phyloP scores from a whole-genome alignment of 1,140 invertebrate species.

The Eumaeus atala region DNA sequence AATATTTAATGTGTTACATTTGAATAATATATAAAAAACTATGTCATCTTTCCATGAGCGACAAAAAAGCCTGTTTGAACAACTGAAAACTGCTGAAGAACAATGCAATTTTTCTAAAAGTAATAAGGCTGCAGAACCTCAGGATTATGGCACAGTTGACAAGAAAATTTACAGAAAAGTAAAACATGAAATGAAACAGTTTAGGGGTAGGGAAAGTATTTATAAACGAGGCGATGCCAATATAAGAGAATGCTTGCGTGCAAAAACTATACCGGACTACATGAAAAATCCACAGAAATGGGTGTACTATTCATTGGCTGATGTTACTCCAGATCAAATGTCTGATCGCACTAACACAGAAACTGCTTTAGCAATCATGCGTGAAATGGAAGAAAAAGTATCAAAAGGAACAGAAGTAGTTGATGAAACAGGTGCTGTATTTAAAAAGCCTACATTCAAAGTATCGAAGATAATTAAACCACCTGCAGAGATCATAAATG shows the following conservation, averaged over 20 bases:
- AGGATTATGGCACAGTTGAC: constrained; percentile 50
- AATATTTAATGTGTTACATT: no score
- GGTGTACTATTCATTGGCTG: constrained; percentile 82
- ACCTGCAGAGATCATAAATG: constrained; percentile 14
- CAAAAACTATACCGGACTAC: constrained; percentile 78
- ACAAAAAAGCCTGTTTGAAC: constrained; percentile 73
- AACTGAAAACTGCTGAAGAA: constrained; percentile 73
- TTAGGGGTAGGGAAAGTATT: constrained; percentile 83
- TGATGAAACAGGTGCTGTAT: constrained; percentile 57
- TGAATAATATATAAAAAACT: no score
- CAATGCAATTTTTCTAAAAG: constrained; percentile 63
- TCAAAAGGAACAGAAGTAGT: constrained; percentile 34
- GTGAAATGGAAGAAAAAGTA: constrained; percentile 77
- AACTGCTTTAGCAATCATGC: constrained; percentile 81
- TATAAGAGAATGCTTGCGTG: constrained; percentile 71
- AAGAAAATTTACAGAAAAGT: constrained; percentile 42
- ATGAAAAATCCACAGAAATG: constrained; percentile 85
- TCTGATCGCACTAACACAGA: constrained; percentile 82
- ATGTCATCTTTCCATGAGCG: constrained; percentile 71
- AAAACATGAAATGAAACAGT: constrained; percentile 72
- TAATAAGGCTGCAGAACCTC: constrained; percentile 48
- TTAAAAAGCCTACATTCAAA: constrained; percentile 69
- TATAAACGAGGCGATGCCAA: constrained; percentile 82
- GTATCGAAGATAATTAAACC: constrained; percentile 46
- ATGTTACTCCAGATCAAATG: constrained; percentile 82